Evolutionary conservation across 2,113 vertebrate genomes (phyloP), one percentile per base, ranked within the genome.

Genomic region (Epinephelus lanceolatus): DNA sequence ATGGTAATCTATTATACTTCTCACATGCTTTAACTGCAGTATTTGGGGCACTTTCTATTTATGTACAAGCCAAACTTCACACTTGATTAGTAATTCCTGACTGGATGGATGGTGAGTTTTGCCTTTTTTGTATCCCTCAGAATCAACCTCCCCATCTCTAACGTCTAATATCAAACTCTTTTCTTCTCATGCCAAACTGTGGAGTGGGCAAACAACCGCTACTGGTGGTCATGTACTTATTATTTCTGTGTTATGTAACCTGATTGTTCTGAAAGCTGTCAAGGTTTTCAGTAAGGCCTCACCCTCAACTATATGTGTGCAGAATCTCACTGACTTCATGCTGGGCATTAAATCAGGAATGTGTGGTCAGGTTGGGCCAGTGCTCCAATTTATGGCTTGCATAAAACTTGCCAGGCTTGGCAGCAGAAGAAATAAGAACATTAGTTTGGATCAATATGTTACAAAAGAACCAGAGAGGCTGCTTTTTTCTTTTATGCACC

Each of bases 271-370:
- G 47, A 74, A 53, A 69, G 37, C 30, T 61, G 4, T 14, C 1
- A 56, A 30, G 4, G 47, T 61, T n/a, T 62, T 45, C 70, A 69
- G 23, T 61, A 9, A 68, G 67, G 68, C 47, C 33, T 65, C 40
- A 59, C 55, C 33, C 63, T 71, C 52, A 23, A 15, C 10, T 53
- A 21, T 57, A 30, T 65, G 42, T 55, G 45, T 15, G n/a, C 51
- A 74, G 53, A 47, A 37, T 61, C 49, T 61, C 30, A 59, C 40
- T 21, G 25, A 79, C 40, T 72, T 66, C 25, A 47, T 17, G 67
- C 30, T 53, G 42, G 55, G 23, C 52, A 53, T 52, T 71, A n/a
- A 18, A 57, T 52, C 33, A 57, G 51, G 62, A 69, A 78, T 78
- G 56, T 80, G 66, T 18, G 18, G n/a, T 17, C 9, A 45, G 49